These are phyloP conservation scores for Epinephelus lanceolatus DNA, from an alignment of 2,113 vertebrate species.

Conservation along the genomic window DNA sequence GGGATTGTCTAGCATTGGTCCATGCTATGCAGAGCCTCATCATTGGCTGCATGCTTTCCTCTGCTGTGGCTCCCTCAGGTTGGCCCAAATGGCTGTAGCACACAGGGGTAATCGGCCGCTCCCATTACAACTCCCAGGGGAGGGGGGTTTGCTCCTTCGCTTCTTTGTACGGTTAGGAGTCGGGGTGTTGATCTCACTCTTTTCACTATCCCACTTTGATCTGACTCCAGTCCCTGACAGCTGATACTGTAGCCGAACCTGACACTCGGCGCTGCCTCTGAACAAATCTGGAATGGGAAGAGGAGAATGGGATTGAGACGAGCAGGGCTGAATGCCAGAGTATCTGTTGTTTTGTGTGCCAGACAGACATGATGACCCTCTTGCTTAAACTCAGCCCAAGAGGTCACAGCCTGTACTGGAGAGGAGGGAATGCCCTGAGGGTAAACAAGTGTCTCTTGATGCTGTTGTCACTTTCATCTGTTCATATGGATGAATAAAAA, in stretches of 20 bases:
- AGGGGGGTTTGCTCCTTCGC: conserved; percentile 62
- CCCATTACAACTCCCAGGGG: conserved; percentile 78
- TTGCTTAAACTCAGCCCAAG: conserved; percentile 56
- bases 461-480: conserved; percentile 20
- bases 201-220: conserved; percentile 82
- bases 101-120: conserved; percentile 66
- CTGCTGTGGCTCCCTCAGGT: conserved; percentile 34
- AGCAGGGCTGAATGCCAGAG: conserved; percentile 56
- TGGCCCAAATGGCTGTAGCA: conserved; percentile 56
- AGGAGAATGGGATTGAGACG: conserved; percentile 62
- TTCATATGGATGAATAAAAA: conserved; percentile 22
- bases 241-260: conserved; percentile 74
- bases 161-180: conserved; percentile 71
- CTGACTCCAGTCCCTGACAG: conserved; percentile 76
- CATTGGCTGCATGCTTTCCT: conserved; percentile 8
- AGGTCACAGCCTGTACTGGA: conserved; percentile 54
- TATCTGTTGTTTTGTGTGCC: conserved; percentile 68
- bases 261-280: conserved; percentile 70
- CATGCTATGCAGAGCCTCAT: conserved; percentile 5
- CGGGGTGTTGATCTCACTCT: conserved; percentile 79
- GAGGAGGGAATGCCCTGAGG: conserved; percentile 36
- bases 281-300: conserved; percentile 68
- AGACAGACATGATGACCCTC: conserved; percentile 66
- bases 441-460: conserved; percentile 42
- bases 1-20: background rate